Evolutionary conservation across 2,888 invertebrate genomes (phyloP), one percentile per base, ranked within the genome.

Genomic region (Melikaiella ostensackeni): DNA sequence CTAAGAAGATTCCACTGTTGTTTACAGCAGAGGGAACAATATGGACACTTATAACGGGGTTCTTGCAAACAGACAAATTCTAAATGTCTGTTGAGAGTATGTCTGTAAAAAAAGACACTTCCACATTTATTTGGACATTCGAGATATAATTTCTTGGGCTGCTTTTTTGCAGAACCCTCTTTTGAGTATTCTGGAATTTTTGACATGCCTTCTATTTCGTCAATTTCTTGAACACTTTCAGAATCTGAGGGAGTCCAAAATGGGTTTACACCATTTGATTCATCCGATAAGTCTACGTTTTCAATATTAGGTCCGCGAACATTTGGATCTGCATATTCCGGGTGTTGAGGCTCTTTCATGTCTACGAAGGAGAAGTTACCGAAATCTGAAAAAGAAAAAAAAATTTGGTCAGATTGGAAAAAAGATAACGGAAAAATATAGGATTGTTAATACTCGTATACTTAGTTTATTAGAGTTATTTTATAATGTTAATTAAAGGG

Each of bases 91-190:
- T 87, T 83, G 70, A 88, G 79, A 77, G 82, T 84, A 8, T 80
- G 80, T 75, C 82, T 84, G 76, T 81, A 77, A 33, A 82, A 82
- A 74, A 87, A 88, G 35, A 82, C 82, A 33, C 83, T 82, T 33
- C 83, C 83, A 76, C 84, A 84, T 24, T 59, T 59, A 59, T 59
- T 27, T 16, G 59, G 59, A 59, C 59, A 59, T 24, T 59, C 59
- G 27, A 59, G 21, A 59, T 59, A 24, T 59, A 24, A 27, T 27
- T 59, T 24, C 27, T 27, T 59, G 0, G 42, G 42, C 27, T 59
- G 21, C 5, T 6, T 59, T 59, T 16, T 13, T 16, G 59, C 24
- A 59, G 27, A 59, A 59, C 59, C 24, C 9, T 7, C 27, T 59
- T 24, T 24, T 24, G 6, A 16, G 27, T 24, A 16, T 16, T 59